Conservation (phyloP, 2,113 vertebrate species). For the Zosterops lateralis region DNA sequence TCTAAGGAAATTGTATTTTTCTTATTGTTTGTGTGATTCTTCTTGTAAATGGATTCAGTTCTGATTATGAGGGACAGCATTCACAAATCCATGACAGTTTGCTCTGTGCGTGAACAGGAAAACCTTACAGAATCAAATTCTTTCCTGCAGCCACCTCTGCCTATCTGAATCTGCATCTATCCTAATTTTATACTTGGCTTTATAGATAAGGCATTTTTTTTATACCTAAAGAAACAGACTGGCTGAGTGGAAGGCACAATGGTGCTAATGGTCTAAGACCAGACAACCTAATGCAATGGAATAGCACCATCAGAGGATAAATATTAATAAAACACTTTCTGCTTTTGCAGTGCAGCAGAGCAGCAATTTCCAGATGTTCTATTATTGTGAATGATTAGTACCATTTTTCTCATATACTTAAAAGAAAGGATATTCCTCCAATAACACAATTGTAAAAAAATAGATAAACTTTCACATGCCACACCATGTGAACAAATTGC, state of each 20-base stretch:
- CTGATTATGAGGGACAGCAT: neutral
- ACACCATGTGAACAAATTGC: neutral
- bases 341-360: neutral
- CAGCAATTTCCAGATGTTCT: neutral
- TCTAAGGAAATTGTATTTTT: slow-evolving; percentile 15
- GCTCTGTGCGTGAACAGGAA: neutral
- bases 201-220: neutral
- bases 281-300: neutral
- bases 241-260: neutral
- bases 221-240: neutral
- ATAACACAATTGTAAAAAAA: neutral
- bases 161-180: neutral
- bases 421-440: neutral
- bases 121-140: neutral
- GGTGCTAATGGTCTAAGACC: neutral
- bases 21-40: neutral
- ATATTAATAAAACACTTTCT: neutral
- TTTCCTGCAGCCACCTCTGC: neutral
- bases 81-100: neutral
- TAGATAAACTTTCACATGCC: neutral
- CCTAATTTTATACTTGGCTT: neutral
- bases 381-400: neutral
- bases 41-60: neutral
- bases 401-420: neutral
- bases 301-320: neutral